phyloP scores from a whole-genome alignment of 2,797 vertebrate species.

The Erethizon dorsatum region DNA sequence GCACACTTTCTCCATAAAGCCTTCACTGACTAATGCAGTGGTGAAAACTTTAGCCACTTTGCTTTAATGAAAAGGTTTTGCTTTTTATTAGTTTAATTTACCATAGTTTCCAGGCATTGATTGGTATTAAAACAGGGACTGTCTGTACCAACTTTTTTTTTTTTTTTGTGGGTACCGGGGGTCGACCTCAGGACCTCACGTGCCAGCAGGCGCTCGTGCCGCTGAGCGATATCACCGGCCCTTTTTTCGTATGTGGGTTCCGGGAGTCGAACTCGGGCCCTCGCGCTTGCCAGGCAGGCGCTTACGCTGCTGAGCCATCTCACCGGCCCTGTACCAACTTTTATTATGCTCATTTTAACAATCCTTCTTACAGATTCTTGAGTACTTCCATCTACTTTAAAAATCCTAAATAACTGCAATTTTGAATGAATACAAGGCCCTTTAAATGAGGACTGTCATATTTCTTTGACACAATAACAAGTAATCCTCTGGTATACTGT shows the following conservation, averaged over 20 bases:
- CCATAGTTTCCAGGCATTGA: neutral
- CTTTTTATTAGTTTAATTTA: conserved; percentile 63
- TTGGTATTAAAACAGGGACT: conserved; percentile 55
- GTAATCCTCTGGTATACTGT: neutral
- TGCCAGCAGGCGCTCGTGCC: too few species aligned
- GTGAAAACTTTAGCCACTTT: conserved; percentile 62
- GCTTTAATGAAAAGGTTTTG: conserved; percentile 54
- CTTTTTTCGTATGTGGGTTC: too few species aligned
- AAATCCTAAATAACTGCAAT: conserved; percentile 38
- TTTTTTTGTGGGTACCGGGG: too few species aligned
- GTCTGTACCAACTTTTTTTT: neutral
- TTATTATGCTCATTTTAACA: conserved; percentile 64
- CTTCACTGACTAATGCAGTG: conserved; percentile 35
- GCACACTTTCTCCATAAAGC: conserved; percentile 52
- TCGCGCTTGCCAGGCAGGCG: too few species aligned
- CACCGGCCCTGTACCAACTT: too few species aligned
- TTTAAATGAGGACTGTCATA: conserved; percentile 43
- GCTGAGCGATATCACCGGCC: too few species aligned
- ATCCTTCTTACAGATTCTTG: conserved; percentile 44
- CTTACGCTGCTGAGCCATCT: too few species aligned
- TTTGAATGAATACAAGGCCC: conserved; percentile 26
- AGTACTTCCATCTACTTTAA: neutral
- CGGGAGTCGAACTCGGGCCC: too few species aligned
- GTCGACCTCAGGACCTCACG: too few species aligned
- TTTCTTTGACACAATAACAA: conserved; percentile 50